Evolutionary conservation across 2,797 vertebrate species (phyloP).

Genomic region (Furcifer pardalis): DNA sequence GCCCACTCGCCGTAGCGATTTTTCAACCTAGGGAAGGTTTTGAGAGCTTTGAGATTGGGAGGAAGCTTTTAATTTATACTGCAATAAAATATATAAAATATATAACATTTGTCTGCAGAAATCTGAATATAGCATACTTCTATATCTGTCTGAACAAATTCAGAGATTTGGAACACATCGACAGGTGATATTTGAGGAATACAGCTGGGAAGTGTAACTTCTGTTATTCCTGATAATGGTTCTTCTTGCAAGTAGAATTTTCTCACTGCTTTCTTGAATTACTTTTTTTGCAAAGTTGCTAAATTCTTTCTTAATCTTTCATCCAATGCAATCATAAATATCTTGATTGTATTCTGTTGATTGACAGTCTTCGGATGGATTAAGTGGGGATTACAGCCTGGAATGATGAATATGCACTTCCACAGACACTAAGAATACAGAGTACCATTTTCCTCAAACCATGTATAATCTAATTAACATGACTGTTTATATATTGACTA

Average conservation of each 20-base stretch:
- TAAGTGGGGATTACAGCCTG: constrained; percentile 73
- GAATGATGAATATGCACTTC: constrained; percentile 75
- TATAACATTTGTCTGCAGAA: not conserved
- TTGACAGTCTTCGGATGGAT: constrained; percentile 76
- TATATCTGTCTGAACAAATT: not conserved
- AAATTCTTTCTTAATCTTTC: constrained; percentile 78
- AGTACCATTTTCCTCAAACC: constrained; percentile 73
- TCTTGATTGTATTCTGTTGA: constrained; percentile 76
- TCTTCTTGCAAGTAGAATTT: constrained; percentile 70
- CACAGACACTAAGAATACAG: constrained; percentile 70
- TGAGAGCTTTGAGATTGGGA: too few relatives aligned
- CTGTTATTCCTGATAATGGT: constrained; percentile 71
- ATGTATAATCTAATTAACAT: constrained; percentile 76
- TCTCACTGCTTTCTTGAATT: constrained; percentile 62
- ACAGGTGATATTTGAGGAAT: too few relatives aligned
- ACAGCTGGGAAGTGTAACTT: constrained; percentile 72
- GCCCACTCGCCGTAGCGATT: too few relatives aligned
- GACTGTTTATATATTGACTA: constrained; percentile 74
- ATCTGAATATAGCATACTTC: not conserved
- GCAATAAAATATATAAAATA: too few relatives aligned
- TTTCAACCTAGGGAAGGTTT: too few relatives aligned
- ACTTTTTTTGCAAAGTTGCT: constrained; percentile 71
- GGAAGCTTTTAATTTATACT: too few relatives aligned
- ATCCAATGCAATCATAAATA: constrained; percentile 76
- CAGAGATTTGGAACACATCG: not conserved